Conservation (phyloP, 2,888 invertebrate genomes). For the Zygothrica quintamaculata region DNA sequence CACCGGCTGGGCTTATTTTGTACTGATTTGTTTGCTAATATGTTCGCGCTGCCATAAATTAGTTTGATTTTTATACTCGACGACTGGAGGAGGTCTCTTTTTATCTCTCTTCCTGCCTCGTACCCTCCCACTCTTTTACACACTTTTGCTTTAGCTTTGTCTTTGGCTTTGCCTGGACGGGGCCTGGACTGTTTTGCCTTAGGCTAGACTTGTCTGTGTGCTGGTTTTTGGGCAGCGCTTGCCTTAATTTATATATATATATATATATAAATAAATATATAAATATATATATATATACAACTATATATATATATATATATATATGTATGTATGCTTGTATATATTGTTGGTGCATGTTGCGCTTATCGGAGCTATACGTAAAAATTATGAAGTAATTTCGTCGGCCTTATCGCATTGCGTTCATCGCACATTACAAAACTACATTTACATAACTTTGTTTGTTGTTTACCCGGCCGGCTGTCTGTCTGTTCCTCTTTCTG, state of each 20-base stretch:
- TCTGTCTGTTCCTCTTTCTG: constrained; percentile 16
- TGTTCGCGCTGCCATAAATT: constrained; percentile 81
- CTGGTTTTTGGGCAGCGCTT: constrained; percentile 24
- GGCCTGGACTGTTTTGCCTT: constrained; percentile 25
- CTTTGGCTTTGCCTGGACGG: not conserved
- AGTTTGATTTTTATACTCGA: constrained; percentile 66
- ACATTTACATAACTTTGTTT: constrained; percentile 79
- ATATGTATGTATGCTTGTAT: constrained; percentile 44
- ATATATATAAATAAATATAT: constrained; percentile 7
- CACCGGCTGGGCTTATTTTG: constrained; percentile 75
- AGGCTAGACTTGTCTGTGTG: constrained; percentile 50
- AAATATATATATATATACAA: constrained; percentile 17
- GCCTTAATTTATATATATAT: constrained; percentile 40
- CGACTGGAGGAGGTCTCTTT: constrained; percentile 48
- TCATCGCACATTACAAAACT: constrained; percentile 80
- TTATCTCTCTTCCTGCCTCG: no score
- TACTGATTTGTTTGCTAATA: constrained; percentile 82
- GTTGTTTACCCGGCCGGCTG: constrained; percentile 36
- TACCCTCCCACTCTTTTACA: no score
- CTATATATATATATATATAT: constrained; percentile 9
- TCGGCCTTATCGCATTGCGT: constrained; percentile 75
- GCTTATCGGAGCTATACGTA: constrained; percentile 64
- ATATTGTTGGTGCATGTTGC: constrained; percentile 57
- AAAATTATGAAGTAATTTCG: constrained; percentile 80
- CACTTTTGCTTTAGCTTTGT: constrained; percentile 2